A percentile compares a stretch with the other conserved stretches of the same genome.
Conservation (phyloP, 2,888 invertebrate species). For the Seira ritae region DNA sequence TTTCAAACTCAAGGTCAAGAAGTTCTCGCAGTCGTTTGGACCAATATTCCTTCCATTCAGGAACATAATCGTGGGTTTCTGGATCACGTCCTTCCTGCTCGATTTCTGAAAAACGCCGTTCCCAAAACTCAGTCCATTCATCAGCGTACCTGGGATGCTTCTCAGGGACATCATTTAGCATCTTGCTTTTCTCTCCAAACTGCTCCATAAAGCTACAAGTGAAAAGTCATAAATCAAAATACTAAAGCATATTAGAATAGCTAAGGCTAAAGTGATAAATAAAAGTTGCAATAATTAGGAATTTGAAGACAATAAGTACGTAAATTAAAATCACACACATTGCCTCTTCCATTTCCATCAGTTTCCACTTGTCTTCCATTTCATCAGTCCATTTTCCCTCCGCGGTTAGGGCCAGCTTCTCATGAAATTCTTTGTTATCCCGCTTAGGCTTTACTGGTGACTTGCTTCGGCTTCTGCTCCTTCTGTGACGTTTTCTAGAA, state of each 20-base stretch:
- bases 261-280: neutral
- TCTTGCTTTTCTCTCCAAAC: constrained; percentile 52
- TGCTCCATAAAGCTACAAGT: constrained; percentile 44
- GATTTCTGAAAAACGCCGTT: constrained; percentile 68
- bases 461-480: constrained; percentile 47
- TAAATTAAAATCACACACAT: constrained; percentile 51
- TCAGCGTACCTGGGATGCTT: constrained; percentile 67
- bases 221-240: neutral
- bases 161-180: constrained; percentile 63
- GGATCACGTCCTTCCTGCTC: constrained; percentile 65
- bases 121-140: constrained; percentile 72
- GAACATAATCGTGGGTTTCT: constrained; percentile 66
- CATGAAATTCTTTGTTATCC: constrained; percentile 65
- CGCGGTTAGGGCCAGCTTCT: constrained; percentile 66
- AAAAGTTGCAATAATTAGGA: neutral
- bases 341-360: constrained; percentile 69
- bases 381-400: constrained; percentile 72
- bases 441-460: constrained; percentile 37
- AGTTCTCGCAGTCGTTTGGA: constrained; percentile 52
- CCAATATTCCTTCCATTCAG: constrained; percentile 72
- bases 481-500: constrained; percentile 40
- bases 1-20: constrained; percentile 61
- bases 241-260: neutral
- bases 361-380: constrained; percentile 69
- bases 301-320: neutral